Percentiles rank a stretch among this genome's conserved stretches.
Evolutionary conservation across 2,797 vertebrate genomes (phyloP).

Genomic region (Pterois miles): DNA sequence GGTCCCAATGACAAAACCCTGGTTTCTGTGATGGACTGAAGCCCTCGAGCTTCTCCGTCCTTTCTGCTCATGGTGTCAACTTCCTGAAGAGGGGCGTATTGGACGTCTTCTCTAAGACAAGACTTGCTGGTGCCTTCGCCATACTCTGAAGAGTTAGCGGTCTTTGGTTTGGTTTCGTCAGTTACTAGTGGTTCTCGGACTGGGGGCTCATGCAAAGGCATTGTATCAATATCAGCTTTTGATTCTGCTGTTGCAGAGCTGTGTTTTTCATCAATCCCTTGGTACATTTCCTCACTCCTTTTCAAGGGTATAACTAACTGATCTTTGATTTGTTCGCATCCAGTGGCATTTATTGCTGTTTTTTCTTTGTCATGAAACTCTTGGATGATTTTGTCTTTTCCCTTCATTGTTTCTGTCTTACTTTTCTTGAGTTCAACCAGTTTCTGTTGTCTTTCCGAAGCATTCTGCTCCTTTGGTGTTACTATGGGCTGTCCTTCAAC

Average conservation of each 20-base stretch:
- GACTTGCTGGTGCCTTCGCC: neutral
- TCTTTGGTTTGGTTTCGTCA: constrained; percentile 41
- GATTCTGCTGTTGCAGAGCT: neutral
- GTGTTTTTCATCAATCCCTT: neutral
- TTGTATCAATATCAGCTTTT: neutral
- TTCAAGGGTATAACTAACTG: neutral
- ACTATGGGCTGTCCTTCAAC: neutral
- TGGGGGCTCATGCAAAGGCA: neutral
- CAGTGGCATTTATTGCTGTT: neutral
- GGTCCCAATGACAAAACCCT: constrained; percentile 31
- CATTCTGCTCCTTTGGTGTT: neutral
- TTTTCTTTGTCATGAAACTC: neutral
- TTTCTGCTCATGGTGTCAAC: constrained; percentile 6
- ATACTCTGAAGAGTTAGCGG: neutral
- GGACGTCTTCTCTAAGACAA: constrained; percentile 2
- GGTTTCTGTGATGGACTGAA: constrained; percentile 21
- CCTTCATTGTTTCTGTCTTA: neutral
- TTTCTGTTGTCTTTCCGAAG: neutral
- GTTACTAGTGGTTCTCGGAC: constrained; percentile 64
- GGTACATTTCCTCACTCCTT: neutral
- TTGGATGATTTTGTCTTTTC: neutral
- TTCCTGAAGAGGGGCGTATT: neutral
- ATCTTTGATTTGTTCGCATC: neutral
- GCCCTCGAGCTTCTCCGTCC: constrained; percentile 5
- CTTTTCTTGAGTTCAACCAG: neutral